Conservation (phyloP, 2,797 vertebrate species). For the Hemitrygon akajei region DNA sequence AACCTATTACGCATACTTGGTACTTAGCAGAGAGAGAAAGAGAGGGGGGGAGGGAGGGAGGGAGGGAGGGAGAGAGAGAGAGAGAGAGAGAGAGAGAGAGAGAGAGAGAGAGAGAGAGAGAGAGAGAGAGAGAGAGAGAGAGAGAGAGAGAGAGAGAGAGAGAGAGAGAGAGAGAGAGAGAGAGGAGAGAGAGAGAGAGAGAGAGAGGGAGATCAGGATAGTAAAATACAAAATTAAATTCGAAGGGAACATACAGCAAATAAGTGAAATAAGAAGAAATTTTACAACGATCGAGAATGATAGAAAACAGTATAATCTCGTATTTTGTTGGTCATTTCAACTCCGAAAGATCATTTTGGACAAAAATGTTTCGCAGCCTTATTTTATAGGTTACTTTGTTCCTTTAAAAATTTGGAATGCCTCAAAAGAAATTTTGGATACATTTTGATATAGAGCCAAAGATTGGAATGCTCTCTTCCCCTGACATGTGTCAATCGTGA, state of each 20-base stretch:
- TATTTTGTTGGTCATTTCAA: too few relatives aligned
- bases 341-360: neutral
- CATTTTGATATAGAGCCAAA: neutral
- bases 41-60: too few relatives aligned
- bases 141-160: too few relatives aligned
- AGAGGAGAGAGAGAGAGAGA: too few relatives aligned
- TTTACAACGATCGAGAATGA: neutral
- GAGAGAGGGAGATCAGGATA: neutral
- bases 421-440: neutral
- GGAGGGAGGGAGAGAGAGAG: too few relatives aligned
- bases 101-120: neutral
- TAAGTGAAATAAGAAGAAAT: neutral
- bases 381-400: neutral
- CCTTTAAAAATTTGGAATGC: neutral
- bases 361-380: neutral
- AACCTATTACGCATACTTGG: neutral
- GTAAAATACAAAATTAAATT: neutral
- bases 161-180: too few relatives aligned
- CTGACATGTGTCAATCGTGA: constrained; percentile 65
- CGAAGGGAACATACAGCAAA: neutral
- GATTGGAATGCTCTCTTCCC: neutral
- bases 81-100: too few relatives aligned
- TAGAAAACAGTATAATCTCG: neutral
- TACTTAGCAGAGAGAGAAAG: neutral
- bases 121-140: too few relatives aligned